Base-by-base conservation (phyloP, 2,888 invertebrate species). In the Hetaerina titia region DNA sequence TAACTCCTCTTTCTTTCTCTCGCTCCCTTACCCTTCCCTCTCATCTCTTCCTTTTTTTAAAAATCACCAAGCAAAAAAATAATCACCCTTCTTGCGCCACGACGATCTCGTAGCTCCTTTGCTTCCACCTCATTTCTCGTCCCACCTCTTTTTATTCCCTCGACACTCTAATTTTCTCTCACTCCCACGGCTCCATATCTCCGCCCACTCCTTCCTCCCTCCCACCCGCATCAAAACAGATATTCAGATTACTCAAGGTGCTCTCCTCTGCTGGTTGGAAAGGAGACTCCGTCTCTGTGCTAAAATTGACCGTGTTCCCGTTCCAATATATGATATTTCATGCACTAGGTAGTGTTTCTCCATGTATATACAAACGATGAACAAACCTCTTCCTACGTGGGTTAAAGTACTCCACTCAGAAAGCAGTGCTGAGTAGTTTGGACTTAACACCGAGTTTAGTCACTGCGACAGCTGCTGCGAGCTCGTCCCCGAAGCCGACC, bases 131-230 rank as follows among this genome's bases (percentile, higher is more conserved):
- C 45, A 64, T 45, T 25, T 60, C 60, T 58, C n/a, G 25, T 60
- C 25, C 25, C 57, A 19, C 89, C 5, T 56, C 4, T 19, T 22
- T 17, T 19, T 11, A 45, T 22, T 25, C 58, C 56, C 89, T 8
- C 22, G 81, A 25, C 81, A 81, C 81, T n/a, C 69, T 69, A 69
- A 69, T 69, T n/a, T 89, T 90, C 90, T 63, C 60, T 22, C n/a
- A 25, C 60, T 60, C 56, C 57, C 57, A n/a, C 89, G 56, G 25
- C 25, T 63, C 15, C 58, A 63, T 45, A 25, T n/a, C 25, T 90
- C 60, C 63, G 31, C 60, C 60, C 25, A 60, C n/a, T 31, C 25
- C 88, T 5, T 22, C 11, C 15, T 63, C 25, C 60, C n/a, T 31
- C 25, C 58, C 89, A 13, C 89, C 19, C 25, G 31, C 31, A 45